Percentiles rank a stretch among this genome's conserved stretches.
Evolutionary conservation across 1,140 invertebrate species (phyloP).

Genomic region (Cephus cinctus): DNA sequence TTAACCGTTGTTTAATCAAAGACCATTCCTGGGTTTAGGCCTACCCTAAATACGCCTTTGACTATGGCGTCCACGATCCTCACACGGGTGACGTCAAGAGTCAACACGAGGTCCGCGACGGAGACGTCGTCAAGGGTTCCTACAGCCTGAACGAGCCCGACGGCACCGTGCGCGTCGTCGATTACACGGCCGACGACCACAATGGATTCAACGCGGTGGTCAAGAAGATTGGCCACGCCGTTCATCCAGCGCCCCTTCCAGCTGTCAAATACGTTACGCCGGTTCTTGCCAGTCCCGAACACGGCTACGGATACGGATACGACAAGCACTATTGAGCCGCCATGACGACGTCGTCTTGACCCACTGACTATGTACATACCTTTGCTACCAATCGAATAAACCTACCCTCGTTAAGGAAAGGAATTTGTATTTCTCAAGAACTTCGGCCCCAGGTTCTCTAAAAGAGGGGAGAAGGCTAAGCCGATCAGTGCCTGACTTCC

Average conservation of each 20-base stretch:
- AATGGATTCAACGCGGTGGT: constrained; percentile 54
- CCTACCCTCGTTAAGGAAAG: too few species aligned
- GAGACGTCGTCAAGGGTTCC: constrained; percentile 52
- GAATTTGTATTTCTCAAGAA: too few species aligned
- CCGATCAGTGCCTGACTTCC: too few species aligned
- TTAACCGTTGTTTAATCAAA: not conserved
- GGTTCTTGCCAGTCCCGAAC: constrained; percentile 17
- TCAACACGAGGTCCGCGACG: constrained; percentile 49
- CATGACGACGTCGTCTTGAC: too few species aligned
- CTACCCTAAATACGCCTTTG: constrained; percentile 48
- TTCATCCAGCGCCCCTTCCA: constrained; percentile 38
- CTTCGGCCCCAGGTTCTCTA: too few species aligned
- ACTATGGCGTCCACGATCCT: constrained; percentile 51
- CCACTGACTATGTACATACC: too few species aligned
- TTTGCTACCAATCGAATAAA: too few species aligned
- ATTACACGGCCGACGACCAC: constrained; percentile 52
- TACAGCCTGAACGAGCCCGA: constrained; percentile 54
- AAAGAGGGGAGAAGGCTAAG: too few species aligned
- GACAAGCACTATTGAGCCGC: too few species aligned
- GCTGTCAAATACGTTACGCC: constrained; percentile 30
- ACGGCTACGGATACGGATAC: constrained; percentile 25
- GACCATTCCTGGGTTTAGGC: constrained; percentile 26
- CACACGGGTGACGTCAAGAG: constrained; percentile 54
- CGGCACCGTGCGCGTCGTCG: constrained; percentile 49
- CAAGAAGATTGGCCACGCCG: constrained; percentile 46